Percentiles rank a stretch among this genome's conserved stretches.
phyloP scores from a whole-genome alignment of 64 coral and sea anemone species.

The Pachyseris speciosa region DNA sequence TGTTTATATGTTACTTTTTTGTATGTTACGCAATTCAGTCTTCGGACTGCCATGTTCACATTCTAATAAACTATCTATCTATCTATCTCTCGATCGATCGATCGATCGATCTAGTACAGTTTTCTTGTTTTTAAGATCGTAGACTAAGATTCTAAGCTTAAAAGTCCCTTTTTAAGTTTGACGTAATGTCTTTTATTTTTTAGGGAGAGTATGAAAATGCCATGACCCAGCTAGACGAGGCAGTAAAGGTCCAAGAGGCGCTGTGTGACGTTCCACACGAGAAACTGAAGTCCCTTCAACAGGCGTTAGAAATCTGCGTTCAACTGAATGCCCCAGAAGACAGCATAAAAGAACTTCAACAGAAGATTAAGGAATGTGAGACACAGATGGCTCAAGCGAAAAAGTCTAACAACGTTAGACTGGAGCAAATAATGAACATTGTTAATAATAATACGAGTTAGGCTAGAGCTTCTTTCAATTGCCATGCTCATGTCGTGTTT shows the following conservation, averaged over 20 bases:
- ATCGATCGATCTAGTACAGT: too few relatives aligned
- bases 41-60: too few relatives aligned
- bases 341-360: neutral
- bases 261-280: conserved; percentile 63
- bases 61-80: too few relatives aligned
- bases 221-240: neutral
- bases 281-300: conserved; percentile 19
- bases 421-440: conserved; percentile 3
- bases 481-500: too few relatives aligned
- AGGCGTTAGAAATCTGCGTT: neutral
- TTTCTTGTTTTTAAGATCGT: neutral
- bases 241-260: conserved; percentile 31
- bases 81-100: too few relatives aligned
- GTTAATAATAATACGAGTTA: too few relatives aligned
- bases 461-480: too few relatives aligned
- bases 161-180: neutral
- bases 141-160: too few relatives aligned
- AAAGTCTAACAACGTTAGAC: neutral
- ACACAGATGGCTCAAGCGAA: neutral
- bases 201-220: conserved; percentile 4
- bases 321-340: neutral
- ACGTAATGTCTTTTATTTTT: neutral
- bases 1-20: too few relatives aligned
- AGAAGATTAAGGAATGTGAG: neutral
- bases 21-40: too few relatives aligned